A percentile compares a stretch with the other conserved stretches of the same genome.
These are phyloP conservation scores for Plecotus auritus DNA, from an alignment of 2,113 vertebrate species.

Conservation along the genomic window DNA sequence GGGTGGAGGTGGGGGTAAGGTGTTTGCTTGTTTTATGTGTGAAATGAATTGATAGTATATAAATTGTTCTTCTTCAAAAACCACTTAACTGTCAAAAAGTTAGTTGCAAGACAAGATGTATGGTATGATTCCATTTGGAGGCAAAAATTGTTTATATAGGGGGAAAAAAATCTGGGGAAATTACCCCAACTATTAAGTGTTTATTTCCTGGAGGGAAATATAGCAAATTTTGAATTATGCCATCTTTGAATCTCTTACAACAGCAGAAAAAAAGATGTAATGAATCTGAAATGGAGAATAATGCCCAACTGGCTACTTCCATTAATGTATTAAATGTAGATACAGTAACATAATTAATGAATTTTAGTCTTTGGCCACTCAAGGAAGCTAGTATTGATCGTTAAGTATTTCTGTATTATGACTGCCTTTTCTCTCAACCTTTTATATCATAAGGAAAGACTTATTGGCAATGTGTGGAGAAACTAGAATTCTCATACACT, in stretches of 20 bases:
- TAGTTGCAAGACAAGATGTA: not conserved
- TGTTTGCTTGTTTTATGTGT: slow-evolving; percentile 1
- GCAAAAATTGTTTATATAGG: not conserved
- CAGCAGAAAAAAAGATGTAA: not conserved
- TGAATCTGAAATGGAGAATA: not conserved
- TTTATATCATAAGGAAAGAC: slow-evolving; percentile 4
- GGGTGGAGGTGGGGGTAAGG: not conserved
- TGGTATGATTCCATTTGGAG: not conserved
- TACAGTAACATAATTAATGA: not conserved
- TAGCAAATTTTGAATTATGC: not conserved
- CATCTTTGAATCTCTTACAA: slow-evolving; percentile 25
- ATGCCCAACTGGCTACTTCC: not conserved
- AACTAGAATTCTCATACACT: not conserved
- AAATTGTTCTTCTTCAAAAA: slow-evolving; percentile 20
- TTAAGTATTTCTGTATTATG: not conserved
- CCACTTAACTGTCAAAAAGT: slow-evolving; percentile 1
- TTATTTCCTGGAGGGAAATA: not conserved
- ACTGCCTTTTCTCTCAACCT: not conserved
- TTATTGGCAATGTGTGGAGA: not conserved
- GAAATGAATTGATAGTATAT: not conserved
- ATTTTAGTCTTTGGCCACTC: not conserved
- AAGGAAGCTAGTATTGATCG: not conserved
- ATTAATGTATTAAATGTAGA: slow-evolving; percentile 8
- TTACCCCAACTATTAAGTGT: not conserved
- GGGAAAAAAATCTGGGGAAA: not conserved